Conservation (phyloP, 2,888 invertebrate species). For the Polyommatus icarus region DNA sequence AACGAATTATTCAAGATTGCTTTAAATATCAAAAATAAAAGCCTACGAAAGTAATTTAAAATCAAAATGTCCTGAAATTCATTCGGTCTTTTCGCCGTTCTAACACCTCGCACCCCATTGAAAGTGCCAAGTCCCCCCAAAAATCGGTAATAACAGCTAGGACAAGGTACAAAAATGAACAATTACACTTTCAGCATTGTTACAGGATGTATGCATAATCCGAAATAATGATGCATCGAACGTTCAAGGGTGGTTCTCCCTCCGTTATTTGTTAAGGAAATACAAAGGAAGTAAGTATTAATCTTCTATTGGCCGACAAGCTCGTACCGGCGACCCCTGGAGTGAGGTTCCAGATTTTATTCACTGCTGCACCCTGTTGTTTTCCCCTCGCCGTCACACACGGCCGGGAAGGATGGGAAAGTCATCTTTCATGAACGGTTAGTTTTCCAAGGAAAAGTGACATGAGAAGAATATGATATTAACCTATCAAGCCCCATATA, state of each 20-base stretch:
- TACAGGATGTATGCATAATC: slow-evolving; percentile 48
- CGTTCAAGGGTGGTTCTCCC: slow-evolving; percentile 49
- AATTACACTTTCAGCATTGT: slow-evolving; percentile 35
- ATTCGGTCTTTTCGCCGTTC: background rate
- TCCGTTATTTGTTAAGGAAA: slow-evolving; percentile 58
- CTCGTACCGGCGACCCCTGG: slow-evolving; percentile 62
- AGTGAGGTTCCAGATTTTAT: slow-evolving; percentile 69
- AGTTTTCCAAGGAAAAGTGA: background rate
- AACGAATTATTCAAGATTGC: background rate
- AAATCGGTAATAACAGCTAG: slow-evolving; percentile 7
- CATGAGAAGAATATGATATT: too few relatives aligned
- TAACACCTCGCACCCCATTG: background rate
- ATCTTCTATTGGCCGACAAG: slow-evolving; percentile 70
- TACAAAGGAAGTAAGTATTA: slow-evolving; percentile 73
- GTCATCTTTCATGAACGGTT: background rate
- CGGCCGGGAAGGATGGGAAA: slow-evolving; percentile 33
- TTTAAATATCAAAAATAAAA: background rate
- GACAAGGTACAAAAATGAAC: slow-evolving; percentile 25
- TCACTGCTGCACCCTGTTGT: slow-evolving; percentile 51
- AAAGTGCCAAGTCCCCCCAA: background rate
- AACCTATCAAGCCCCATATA: too few relatives aligned
- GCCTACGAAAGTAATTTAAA: background rate
- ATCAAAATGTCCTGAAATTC: background rate
- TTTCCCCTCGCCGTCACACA: slow-evolving; percentile 46
- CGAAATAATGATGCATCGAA: slow-evolving; percentile 61